These are phyloP conservation scores for Synergus itoensis DNA, from an alignment of 2,888 invertebrate species.

Conservation along the genomic window DNA sequence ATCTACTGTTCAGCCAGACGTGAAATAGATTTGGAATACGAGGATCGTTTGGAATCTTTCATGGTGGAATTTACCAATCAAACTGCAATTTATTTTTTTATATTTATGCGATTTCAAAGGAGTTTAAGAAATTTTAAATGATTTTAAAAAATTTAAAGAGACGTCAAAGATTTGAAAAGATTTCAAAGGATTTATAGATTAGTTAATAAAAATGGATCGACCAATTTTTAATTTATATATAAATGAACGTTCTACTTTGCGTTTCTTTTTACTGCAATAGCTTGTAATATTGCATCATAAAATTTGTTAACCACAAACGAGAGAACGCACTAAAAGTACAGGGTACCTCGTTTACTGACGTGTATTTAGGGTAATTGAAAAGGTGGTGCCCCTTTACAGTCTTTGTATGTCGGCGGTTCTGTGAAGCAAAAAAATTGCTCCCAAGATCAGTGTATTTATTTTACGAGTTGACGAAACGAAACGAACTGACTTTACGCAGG, in stretches of 20 bases:
- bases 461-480: conserved; percentile 47
- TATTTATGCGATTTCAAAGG: no score
- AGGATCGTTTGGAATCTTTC: not conserved
- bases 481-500: not conserved
- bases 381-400: not conserved
- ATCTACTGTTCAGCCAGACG: not conserved
- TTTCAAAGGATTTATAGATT: no score
- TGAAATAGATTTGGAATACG: not conserved
- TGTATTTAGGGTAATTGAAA: conserved; percentile 42
- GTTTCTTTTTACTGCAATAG: not conserved
- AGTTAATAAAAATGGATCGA: not conserved
- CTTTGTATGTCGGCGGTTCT: not conserved
- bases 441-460: conserved; percentile 47
- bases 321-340: conserved; percentile 40
- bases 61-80: no score
- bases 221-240: not conserved
- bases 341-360: not conserved
- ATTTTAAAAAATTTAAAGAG: no score
- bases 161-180: no score
- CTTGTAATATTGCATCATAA: not conserved
- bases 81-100: no score
- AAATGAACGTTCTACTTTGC: not conserved
- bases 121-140: no score
- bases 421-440: conserved; percentile 9
- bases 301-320: not conserved